A percentile compares a stretch with the other conserved stretches of the same genome.
Evolutionary conservation across 2,113 vertebrate genomes (phyloP).

Genomic region (Phalacrocorax aristotelis): DNA sequence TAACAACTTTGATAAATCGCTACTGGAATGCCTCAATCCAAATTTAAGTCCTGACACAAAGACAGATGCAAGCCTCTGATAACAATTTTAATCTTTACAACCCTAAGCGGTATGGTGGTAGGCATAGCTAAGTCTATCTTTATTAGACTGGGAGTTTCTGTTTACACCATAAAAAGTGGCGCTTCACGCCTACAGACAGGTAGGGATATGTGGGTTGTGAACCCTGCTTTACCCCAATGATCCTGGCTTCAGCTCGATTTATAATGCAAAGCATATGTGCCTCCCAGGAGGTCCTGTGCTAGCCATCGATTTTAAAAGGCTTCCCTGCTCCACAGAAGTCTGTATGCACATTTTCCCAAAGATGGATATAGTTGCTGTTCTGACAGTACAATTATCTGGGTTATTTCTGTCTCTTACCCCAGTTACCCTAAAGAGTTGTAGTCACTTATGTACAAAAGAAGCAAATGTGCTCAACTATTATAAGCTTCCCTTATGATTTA

Average conservation of each 20-base stretch:
- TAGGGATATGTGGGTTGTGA: neutral
- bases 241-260: neutral
- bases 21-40: neutral
- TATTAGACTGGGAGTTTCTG: neutral
- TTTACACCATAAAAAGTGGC: neutral
- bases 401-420: constrained; percentile 27
- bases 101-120: neutral
- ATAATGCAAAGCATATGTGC: neutral
- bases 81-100: neutral
- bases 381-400: neutral
- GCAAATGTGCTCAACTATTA: neutral
- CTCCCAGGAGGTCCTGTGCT: neutral
- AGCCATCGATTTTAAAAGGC: neutral
- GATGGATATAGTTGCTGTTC: constrained; percentile 16
- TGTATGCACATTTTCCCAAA: constrained; percentile 25
- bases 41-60: neutral
- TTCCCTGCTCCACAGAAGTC: neutral
- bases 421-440: neutral
- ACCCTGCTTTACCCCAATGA: neutral
- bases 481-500: neutral
- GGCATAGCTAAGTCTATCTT: neutral
- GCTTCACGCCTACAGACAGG: neutral
- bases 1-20: neutral
- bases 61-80: neutral
- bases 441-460: neutral